Percentiles rank a stretch among this genome's conserved stretches.
Conservation (phyloP, 2,888 invertebrate genomes). For the Hartigia nigra region DNA sequence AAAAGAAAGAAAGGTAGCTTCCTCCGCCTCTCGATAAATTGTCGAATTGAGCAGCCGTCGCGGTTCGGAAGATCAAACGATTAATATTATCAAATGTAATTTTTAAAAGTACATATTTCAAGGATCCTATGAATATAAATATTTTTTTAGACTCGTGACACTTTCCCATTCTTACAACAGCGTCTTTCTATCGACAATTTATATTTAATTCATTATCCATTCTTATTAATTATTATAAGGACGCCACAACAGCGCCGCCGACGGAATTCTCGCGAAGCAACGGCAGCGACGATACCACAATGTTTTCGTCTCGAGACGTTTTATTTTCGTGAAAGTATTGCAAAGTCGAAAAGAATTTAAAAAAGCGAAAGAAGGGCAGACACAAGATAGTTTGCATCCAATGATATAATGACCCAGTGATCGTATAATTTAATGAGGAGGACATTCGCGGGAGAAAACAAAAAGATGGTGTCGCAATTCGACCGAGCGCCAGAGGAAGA, state of each 20-base stretch:
- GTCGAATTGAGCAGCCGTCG: not conserved
- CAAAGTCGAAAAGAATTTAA: not conserved
- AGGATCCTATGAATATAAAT: not conserved
- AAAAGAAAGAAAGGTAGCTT: not conserved
- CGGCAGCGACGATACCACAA: not conserved
- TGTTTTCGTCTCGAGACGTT: not conserved
- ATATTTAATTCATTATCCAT: not conserved
- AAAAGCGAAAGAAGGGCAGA: not conserved
- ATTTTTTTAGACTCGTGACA: not conserved
- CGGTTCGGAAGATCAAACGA: not conserved
- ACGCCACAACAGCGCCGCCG: not conserved
- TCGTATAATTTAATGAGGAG: not conserved
- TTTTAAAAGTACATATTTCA: not conserved
- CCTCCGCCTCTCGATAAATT: not conserved
- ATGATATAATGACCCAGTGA: too few relatives aligned
- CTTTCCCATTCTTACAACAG: not conserved
- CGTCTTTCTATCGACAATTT: not conserved
- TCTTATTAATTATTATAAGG: not conserved
- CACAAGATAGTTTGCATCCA: too few relatives aligned
- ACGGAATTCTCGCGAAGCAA: not conserved
- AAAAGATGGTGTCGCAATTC: not conserved
- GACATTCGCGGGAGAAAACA: not conserved
- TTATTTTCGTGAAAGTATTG: not conserved
- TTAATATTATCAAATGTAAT: not conserved
- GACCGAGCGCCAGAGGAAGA: not conserved